Evolutionary conservation across 2,888 invertebrate species (phyloP), one percentile per base, ranked within the genome.

Genomic region (Lasioglossum leucozonium): DNA sequence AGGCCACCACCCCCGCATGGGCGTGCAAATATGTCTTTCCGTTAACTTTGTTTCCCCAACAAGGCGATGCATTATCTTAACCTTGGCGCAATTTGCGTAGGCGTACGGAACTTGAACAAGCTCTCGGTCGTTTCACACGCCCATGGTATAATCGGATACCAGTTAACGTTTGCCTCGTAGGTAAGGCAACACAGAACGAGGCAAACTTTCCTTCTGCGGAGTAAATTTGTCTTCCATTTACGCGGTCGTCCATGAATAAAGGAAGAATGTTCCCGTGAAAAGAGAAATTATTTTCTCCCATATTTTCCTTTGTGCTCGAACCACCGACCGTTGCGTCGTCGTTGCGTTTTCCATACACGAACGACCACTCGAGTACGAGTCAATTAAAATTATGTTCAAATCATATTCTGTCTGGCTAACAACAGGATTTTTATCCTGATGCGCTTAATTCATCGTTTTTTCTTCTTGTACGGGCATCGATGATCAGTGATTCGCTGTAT

Each of bases 311-410:
- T 47, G 55, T 67, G 87, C 71, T 73, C 37, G 42, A 77, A 55
- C 55, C 55, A n/a, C 55, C 55, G 58, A 76, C 80, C 79, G 34
- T 34, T 3, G 82, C 77, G 87, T 42, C 77, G 87, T 42, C 44
- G 87, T 71, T 77, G 79, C 67, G 67, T 87, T 78, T 75, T 80
- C 72, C 80, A 79, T 40, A 71, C n/a, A n/a, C 72, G 67, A 44
- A 87, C 71, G 75, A 87, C 80, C 55, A 80, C 67, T 84, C 79
- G 16, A 0, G 77, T 40, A 58, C 73, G 37, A 47, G 26, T 77
- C 77, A 76, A 86, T 88, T 69, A 37, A 67, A 67, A 67, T 37
- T 11, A 22, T 67, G 65, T 34, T 22, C 34, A 4, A 34, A 22
- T 0, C 10, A 22, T 0, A 22, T 22, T 34, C 34, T 51, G 22